phyloP scores from a whole-genome alignment of 1,140 invertebrate species.

The Megalopta genalis region DNA sequence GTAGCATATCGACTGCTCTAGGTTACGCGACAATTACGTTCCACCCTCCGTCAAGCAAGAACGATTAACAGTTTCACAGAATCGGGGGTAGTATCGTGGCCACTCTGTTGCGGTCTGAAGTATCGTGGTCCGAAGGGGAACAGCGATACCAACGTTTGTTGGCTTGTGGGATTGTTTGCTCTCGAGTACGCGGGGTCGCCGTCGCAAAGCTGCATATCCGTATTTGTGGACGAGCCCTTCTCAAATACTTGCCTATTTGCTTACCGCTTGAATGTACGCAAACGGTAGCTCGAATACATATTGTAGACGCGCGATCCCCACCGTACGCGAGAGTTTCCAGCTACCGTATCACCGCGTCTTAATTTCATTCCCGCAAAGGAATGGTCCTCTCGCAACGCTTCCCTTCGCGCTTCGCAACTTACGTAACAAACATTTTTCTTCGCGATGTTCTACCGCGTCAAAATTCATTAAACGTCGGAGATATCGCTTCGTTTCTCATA shows the following conservation, averaged over 20 bases:
- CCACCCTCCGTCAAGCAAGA: neutral
- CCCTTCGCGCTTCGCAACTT: too few relatives aligned
- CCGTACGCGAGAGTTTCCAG: slow-evolving; percentile 1
- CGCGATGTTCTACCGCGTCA: too few relatives aligned
- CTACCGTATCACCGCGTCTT: slow-evolving; percentile 25
- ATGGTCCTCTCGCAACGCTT: neutral
- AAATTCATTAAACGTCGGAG: too few relatives aligned
- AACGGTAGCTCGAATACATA: slow-evolving; percentile 56
- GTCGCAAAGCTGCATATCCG: slow-evolving; percentile 61
- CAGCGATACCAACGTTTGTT: slow-evolving; percentile 48
- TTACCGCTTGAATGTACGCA: slow-evolving; percentile 57
- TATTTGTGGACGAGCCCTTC: slow-evolving; percentile 55
- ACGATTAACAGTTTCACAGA: slow-evolving; percentile 47
- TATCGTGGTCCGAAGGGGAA: slow-evolving; percentile 30
- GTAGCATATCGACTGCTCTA: neutral
- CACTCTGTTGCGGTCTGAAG: slow-evolving; percentile 25
- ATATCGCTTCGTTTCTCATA: neutral
- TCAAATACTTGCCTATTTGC: slow-evolving; percentile 67
- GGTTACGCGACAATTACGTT: neutral
- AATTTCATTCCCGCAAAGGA: slow-evolving; percentile 40
- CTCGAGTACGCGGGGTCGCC: slow-evolving; percentile 36
- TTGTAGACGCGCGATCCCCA: slow-evolving; percentile 44
- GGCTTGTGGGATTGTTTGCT: slow-evolving; percentile 57
- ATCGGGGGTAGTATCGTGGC: slow-evolving; percentile 13
- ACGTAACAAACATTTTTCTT: too few relatives aligned